Evolutionary conservation across 2,888 invertebrate genomes (phyloP), one percentile per base, ranked within the genome.

Genomic region (Caenorhabditis becei): DNA sequence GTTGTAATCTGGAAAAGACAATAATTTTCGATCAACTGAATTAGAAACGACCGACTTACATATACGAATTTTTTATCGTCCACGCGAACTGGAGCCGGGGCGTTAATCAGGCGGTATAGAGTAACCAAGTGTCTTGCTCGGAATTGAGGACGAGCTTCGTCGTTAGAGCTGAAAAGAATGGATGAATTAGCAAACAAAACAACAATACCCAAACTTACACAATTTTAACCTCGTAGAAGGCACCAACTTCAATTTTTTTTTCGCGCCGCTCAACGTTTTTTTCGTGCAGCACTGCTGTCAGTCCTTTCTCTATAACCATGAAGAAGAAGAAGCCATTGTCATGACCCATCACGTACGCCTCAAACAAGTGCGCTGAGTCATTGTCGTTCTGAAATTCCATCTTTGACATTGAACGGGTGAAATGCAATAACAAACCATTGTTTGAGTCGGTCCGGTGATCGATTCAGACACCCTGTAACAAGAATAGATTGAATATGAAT

Each of bases 1-100:
- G 75, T 77, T 11, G 54, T 53, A 1, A 77, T 32, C 75, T 77
- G 32, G 10, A 67, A 58, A 35, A 10, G 24, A 20, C n/a, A n/a
- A n/a, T n/a, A n/a, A n/a, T n/a, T n/a, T n/a, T n/a, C n/a, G 7
- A 14, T 47, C 11, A 23, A 44, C 16, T 32, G 14, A 23, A 51
- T 1, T 7, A 28, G 11, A 11, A 28, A 16, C 18, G n/a, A 59
- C 7, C 32, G 23, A 4, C 49, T 65, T 35, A 65, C 74, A 20
- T 16, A 26, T 18, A 61, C 61, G n/a, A n/a, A n/a, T n/a, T n/a
- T n/a, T n/a, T n/a, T n/a, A n/a, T n/a, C n/a, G n/a, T 61, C 53
- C 3, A 67, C 28, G 18, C 28, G 11, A 35, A 59, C 66, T 18
- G n/a, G 26, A 1, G 35, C 63, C 3, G 56, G 61, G 1, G 61